Percentiles rank a stretch among this genome's conserved stretches.
These are phyloP conservation scores for Danaus chrysippus DNA, from an alignment of 2,888 invertebrate species.

Conservation along the genomic window DNA sequence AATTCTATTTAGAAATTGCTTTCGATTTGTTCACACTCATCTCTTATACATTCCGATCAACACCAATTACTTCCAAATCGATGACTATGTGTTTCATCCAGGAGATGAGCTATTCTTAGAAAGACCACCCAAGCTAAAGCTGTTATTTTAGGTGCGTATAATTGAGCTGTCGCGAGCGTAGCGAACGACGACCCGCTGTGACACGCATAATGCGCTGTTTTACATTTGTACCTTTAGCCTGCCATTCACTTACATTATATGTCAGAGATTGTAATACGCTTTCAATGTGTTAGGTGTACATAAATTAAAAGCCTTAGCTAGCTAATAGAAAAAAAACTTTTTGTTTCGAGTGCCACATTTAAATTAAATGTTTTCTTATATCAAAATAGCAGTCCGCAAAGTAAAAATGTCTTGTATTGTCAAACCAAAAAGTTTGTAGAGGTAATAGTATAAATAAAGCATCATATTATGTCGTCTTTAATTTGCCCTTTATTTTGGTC, in stretches of 20 bases:
- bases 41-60: conserved; percentile 4
- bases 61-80: conserved; percentile 12
- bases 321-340: conserved; percentile 41
- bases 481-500: conserved; percentile 22
- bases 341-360: not conserved
- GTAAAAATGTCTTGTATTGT: not conserved
- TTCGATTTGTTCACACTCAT: not conserved
- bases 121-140: conserved; percentile 43
- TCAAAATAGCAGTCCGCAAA: too few relatives aligned
- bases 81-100: conserved; percentile 9
- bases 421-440: not conserved
- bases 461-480: conserved; percentile 9
- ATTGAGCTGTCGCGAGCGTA: conserved; percentile 69
- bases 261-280: conserved; percentile 30
- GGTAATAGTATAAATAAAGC: not conserved
- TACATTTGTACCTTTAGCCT: conserved; percentile 48
- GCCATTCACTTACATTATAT: conserved; percentile 29
- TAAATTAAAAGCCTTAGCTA: conserved; percentile 21
- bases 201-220: conserved; percentile 63
- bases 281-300: conserved; percentile 26
- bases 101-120: conserved; percentile 61
- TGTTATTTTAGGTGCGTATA: conserved; percentile 75
- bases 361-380: not conserved
- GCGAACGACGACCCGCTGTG: conserved; percentile 52
- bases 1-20: too few relatives aligned